These are phyloP conservation scores for Sciurus carolinensis DNA, from an alignment of 2,797 vertebrate species.

Conservation along the genomic window DNA sequence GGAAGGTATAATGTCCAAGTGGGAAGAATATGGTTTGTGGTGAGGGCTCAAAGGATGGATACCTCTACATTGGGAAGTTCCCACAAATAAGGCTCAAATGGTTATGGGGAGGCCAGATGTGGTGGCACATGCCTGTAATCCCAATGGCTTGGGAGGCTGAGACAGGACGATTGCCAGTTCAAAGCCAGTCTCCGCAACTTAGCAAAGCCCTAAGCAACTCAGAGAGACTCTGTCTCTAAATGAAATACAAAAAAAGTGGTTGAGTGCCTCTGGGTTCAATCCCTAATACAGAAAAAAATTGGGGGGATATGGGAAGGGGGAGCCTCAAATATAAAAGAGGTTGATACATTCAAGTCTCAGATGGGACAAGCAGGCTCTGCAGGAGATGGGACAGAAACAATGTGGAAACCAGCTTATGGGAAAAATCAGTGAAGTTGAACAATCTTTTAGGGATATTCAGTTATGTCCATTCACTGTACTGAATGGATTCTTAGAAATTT, in stretches of 20 bases:
- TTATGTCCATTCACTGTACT: neutral
- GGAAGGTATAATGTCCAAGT: neutral
- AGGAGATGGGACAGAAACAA: neutral
- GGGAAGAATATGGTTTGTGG: neutral
- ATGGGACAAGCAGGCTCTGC: neutral
- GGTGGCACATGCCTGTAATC: no score
- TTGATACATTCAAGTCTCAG: constrained; percentile 6
- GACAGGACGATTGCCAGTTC: no score
- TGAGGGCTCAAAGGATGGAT: neutral
- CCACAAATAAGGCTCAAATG: neutral
- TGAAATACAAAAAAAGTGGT: no score
- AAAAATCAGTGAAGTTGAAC: neutral
- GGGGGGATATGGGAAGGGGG: neutral
- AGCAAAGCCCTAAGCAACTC: no score
- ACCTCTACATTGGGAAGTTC: neutral
- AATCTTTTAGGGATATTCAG: neutral
- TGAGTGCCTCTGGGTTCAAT: no score
- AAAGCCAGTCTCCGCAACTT: no score
- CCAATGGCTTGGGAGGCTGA: no score
- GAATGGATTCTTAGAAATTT: neutral
- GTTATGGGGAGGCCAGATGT: neutral
- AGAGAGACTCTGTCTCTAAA: no score
- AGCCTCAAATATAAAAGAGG: neutral
- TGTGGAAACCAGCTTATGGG: neutral
- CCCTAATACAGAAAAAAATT: no score